phyloP scores from a whole-genome alignment of 64 coral and sea anemone genomes.

The Stichodactyla mertensii region DNA sequence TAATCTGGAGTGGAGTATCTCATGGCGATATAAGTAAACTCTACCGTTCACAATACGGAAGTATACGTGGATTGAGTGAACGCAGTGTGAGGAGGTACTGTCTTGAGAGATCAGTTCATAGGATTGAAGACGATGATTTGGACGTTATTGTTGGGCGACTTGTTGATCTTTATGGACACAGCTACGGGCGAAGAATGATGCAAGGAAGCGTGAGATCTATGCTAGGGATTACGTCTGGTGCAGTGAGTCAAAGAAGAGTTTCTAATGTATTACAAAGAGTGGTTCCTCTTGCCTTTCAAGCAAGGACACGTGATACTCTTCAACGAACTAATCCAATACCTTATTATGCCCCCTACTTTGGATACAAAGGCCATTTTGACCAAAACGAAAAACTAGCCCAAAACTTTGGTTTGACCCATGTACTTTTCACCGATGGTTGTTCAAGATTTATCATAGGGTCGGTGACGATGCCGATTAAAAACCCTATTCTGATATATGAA shows the following conservation, averaged over 20 bases:
- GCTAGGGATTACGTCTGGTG: constrained; percentile 19
- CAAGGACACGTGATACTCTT: constrained; percentile 10
- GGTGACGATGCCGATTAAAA: constrained; percentile 35
- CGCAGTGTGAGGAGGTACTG: background rate
- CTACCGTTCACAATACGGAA: background rate
- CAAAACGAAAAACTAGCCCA: constrained; percentile 59
- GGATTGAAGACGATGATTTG: background rate
- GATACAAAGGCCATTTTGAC: constrained; percentile 53
- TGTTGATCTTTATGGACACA: background rate
- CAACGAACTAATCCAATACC: constrained; percentile 25
- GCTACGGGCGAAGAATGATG: background rate
- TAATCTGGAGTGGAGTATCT: background rate
- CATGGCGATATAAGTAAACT: background rate
- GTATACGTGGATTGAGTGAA: background rate
- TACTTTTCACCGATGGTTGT: constrained; percentile 41
- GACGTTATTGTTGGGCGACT: background rate
- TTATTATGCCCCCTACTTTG: constrained; percentile 28
- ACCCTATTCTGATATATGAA: constrained; percentile 34
- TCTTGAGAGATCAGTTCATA: background rate
- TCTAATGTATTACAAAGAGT: background rate
- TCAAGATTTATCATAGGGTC: constrained; percentile 24
- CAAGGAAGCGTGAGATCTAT: constrained; percentile 32
- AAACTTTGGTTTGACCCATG: constrained; percentile 33
- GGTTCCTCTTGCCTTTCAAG: constrained; percentile 9
- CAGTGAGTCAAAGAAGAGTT: constrained; percentile 11